Evolutionary conservation across 2,113 vertebrate genomes (phyloP).

Genomic region (Notarius lentiginosus): DNA sequence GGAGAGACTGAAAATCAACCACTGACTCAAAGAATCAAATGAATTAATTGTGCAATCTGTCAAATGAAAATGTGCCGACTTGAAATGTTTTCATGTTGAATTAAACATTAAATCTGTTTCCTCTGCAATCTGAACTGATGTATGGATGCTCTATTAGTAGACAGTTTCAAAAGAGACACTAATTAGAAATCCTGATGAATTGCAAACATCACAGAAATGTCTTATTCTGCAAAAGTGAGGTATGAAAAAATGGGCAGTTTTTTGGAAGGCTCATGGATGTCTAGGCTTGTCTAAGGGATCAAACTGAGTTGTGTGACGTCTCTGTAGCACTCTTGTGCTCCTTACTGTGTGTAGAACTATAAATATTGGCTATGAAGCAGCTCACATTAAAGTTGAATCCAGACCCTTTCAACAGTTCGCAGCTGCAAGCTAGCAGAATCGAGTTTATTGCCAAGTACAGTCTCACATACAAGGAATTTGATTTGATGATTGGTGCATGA

Average conservation of each 20-base stretch:
- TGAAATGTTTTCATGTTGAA: not conserved
- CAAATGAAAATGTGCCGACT: not conserved
- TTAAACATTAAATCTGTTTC: not conserved
- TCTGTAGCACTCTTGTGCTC: not conserved
- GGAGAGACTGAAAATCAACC: constrained; percentile 24
- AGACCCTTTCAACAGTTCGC: constrained; percentile 42
- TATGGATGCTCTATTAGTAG: not conserved
- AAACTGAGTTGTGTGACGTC: constrained; percentile 1
- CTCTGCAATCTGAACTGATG: not conserved
- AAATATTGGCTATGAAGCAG: constrained; percentile 69
- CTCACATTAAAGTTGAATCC: constrained; percentile 72
- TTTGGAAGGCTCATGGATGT: not conserved
- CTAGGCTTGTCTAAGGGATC: not conserved
- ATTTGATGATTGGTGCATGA: too few species aligned
- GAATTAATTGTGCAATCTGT: not conserved
- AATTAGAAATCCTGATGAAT: not conserved
- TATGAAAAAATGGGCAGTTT: not conserved
- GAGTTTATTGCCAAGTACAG: too few species aligned
- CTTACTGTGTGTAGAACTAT: constrained; percentile 39
- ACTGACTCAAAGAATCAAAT: not conserved
- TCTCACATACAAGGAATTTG: too few species aligned
- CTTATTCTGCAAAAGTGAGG: not conserved
- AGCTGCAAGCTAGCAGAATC: too few species aligned
- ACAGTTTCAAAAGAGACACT: not conserved
- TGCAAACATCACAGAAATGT: not conserved